Evolutionary conservation across 2,888 invertebrate species (phyloP).

Genomic region (Malthinus flaveolus): DNA sequence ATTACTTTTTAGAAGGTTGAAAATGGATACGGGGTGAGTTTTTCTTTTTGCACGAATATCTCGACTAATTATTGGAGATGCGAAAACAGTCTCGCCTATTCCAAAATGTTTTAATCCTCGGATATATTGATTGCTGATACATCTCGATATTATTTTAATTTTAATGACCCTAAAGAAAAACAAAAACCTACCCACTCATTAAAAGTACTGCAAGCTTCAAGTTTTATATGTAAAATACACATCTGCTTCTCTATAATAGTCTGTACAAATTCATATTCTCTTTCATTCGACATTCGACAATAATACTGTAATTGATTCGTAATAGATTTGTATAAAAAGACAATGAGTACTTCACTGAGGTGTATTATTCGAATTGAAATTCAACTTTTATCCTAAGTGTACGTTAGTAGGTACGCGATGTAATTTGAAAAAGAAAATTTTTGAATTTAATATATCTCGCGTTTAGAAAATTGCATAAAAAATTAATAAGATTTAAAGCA

Average conservation of each 20-base stretch:
- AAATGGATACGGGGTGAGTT: no score
- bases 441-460: background rate
- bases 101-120: no score
- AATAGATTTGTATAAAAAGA: background rate
- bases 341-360: constrained; percentile 1
- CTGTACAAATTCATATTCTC: background rate
- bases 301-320: constrained; percentile 8
- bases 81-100: no score
- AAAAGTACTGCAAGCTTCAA: background rate
- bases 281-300: background rate
- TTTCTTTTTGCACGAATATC: no score
- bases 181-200: no score
- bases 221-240: background rate
- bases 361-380: background rate
- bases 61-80: no score
- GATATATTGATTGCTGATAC: no score
- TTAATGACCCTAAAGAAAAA: no score
- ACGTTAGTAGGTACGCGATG: background rate
- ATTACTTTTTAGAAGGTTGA: no score
- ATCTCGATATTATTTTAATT: no score
- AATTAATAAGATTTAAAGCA: background rate
- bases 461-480: background rate
- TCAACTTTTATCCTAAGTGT: background rate
- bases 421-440: no score
- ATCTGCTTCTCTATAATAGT: background rate